phyloP scores from a whole-genome alignment of 2,113 vertebrate species.

The Raja brachyura region DNA sequence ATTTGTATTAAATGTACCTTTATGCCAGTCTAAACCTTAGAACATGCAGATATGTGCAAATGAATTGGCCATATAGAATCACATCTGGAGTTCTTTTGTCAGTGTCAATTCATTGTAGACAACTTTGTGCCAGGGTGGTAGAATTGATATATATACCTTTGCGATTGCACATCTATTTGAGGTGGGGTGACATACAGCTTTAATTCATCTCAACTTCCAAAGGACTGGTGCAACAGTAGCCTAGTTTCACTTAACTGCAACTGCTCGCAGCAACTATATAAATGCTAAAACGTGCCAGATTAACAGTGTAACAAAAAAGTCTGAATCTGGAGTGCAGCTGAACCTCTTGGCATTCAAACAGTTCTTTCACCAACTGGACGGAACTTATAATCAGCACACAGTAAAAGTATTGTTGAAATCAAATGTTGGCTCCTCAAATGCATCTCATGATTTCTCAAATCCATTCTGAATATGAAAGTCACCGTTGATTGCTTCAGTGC shows the following conservation, averaged over 20 bases:
- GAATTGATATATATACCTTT: not conserved
- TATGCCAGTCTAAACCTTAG: not conserved
- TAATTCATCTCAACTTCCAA: slow-evolving; percentile 14
- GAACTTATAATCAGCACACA: slow-evolving; percentile 28
- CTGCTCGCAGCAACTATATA: not conserved
- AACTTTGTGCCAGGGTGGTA: not conserved
- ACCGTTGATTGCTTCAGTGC: slow-evolving; percentile 10
- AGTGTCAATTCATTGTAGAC: not conserved
- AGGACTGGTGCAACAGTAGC: slow-evolving; percentile 9
- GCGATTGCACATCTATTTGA: not conserved
- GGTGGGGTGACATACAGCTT: not conserved
- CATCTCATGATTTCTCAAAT: slow-evolving; percentile 26
- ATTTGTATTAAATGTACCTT: not conserved
- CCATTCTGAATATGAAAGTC: slow-evolving; percentile 20
- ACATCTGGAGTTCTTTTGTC: not conserved
- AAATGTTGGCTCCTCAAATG: slow-evolving; percentile 23
- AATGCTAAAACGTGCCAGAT: slow-evolving; percentile 6
- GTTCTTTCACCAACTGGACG: not conserved
- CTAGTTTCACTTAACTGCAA: slow-evolving; percentile 7
- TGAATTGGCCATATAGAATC: not conserved
- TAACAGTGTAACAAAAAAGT: not conserved
- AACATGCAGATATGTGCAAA: not conserved
- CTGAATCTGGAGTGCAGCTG: slow-evolving; percentile 28
- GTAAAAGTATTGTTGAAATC: not conserved
- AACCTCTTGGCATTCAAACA: slow-evolving; percentile 12